Base-by-base conservation (phyloP, 2,113 vertebrate genomes). In the Stegastes partitus region DNA sequence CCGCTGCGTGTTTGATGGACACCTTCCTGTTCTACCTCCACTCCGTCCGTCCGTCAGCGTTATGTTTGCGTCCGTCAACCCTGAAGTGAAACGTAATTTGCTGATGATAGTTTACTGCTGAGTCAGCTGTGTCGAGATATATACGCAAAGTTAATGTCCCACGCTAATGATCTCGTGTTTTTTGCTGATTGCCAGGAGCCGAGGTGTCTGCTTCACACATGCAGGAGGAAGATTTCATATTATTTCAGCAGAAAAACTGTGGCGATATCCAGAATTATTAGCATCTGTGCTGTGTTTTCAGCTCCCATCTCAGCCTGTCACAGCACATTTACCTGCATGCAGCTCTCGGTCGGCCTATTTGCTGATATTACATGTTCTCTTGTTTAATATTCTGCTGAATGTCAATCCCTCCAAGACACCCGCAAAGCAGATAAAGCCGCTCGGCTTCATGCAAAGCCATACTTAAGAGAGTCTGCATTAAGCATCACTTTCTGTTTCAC, bases 31-130 rank as follows among this genome's bases (percentile, higher is more conserved):
- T 53, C 47, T 45, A 44, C 68, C 49, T 76, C 71, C 47, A 19
- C 55, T 82, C 59, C 0, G 25, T 79, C 68, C 50, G 76, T 74
- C 73, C 42, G 49, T 91, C 79, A 69, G 34, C 71, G n/a, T 44
- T n/a, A 8, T 14, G 26, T 56, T 66, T 50, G 64, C 22, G 50
- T 61, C 25, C 15, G 63, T 73, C 83, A 78, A 55, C 74, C 79
- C 79, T 76, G 50, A 76, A 67, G 49, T 11, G 53, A 76, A 74
- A 88, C 81, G 76, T 58, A 53, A 83, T 91, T 90, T 87, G 59
- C 77, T 58, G 51, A 26, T 25, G 61, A 64, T 51, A 61, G 77
- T 69, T 71, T 68, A 81, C 56, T 78, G 87, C 90, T 89, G 90
- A 78, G 62, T 54, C 53, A 82, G 84, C 81, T 3, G 45, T 5